Base-by-base conservation (phyloP, 2,888 invertebrate genomes). In the Ceraclea dissimilis region DNA sequence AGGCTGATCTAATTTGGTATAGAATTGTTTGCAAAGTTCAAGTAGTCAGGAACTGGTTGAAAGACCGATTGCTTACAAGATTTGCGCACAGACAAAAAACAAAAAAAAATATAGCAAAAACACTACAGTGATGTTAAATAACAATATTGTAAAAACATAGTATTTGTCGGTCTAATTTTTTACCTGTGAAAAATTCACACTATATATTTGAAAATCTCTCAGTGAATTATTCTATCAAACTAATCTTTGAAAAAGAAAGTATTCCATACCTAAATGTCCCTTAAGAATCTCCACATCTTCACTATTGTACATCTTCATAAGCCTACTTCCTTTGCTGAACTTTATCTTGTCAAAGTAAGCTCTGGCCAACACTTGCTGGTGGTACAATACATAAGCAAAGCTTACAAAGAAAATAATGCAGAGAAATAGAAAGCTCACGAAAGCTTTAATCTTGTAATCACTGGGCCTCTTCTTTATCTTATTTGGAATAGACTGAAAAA, bases 331-430 rank as follows among this genome's bases (percentile, higher is more conserved):
- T 63, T 88, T 85, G 66, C 87, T 90, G 72, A 93, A 90, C 70
- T 90, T 86, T 52, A 93, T 87, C 66, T 83, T 85, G 49, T 88
- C 84, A 68, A 91, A 93, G 71, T 91, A 91, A 0, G 89, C 87
- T 66, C 85, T 83, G 59, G 90, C 88, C 21, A 88, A 72, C 0
- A 92, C 84, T 68, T 92, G 86, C 66, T 87, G 88, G 60, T 90
- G 86, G 69, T 92, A 92, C 58, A 90, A 81, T 1, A 89, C 82
- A 66, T 93, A 90, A 0, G 92, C 89, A 66, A 91, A 87, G 0
- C 87, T 86, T 18, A 93, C 86, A 68, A 92, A 80, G 69, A 91
- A 88, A 0, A 88, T 84, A 22, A 93, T 84, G 19, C 87, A 84
- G 1, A 92, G 79, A 67, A 92, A 92, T 66, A 93, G 79, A 50